These are phyloP conservation scores for Verasper variegatus DNA, from an alignment of 2,113 vertebrate genomes.

Conservation along the genomic window DNA sequence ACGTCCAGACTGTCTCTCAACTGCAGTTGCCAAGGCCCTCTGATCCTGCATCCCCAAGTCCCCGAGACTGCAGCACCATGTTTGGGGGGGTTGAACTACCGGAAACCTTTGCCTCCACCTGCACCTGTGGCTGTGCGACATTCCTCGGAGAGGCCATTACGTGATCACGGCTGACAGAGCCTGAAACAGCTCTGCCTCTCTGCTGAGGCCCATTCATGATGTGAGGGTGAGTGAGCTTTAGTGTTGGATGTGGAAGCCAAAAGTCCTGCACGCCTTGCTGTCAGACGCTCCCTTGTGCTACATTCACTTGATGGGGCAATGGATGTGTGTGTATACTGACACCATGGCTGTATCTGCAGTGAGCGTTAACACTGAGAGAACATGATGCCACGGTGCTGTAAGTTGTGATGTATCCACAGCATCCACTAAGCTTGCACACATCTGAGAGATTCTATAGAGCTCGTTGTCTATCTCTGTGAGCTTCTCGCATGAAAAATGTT, in stretches of 20 bases:
- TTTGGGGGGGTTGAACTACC: conserved; percentile 21
- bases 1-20: conserved; percentile 28
- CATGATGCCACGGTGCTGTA: too few relatives aligned
- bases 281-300: neutral
- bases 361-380: too few relatives aligned
- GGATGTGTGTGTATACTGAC: neutral
- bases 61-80: conserved; percentile 45
- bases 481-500: too few relatives aligned
- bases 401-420: too few relatives aligned
- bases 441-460: too few relatives aligned
- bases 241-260: conserved; percentile 2
- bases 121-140: conserved; percentile 62
- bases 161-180: conserved; percentile 45
- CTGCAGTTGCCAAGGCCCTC: conserved; percentile 36
- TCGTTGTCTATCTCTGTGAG: too few relatives aligned
- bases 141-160: conserved; percentile 39
- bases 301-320: too few relatives aligned
- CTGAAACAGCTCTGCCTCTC: conserved; percentile 11
- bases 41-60: conserved; percentile 39
- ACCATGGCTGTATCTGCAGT: conserved; percentile 3
- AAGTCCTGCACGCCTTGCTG: neutral
- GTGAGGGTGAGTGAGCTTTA: conserved; percentile 44
- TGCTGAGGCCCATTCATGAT: conserved; percentile 16
- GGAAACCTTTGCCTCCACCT: conserved; percentile 37
- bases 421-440: too few relatives aligned